Evolutionary conservation across 2,888 invertebrate genomes (phyloP), one percentile per base, ranked within the genome.

Genomic region (Lissonota sp.): DNA sequence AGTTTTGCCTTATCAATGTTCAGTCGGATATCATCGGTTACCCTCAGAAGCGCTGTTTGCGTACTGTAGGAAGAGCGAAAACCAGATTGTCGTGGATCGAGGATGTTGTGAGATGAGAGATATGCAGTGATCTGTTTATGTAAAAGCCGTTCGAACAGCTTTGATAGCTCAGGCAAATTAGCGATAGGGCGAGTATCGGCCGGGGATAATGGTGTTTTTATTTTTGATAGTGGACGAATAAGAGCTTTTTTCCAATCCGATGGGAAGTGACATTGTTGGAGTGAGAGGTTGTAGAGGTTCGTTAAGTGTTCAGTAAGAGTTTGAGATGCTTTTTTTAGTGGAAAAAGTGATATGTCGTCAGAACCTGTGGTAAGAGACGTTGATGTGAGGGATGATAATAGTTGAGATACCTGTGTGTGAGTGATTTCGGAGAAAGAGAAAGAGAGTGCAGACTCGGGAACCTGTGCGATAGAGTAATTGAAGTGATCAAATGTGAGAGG

Each of bases 141-240:
- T n/a, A n/a, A n/a, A n/a, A 75, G 14, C 26, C 66, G 57, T 39
- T 80, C 76, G 4, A 77, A 26, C 4, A 77, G 6, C 55, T 81
- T 81, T 8, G 74, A 77, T 0, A 79, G 8, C n/a, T 58, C 67
- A 8, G 51, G 26, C 4, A 74, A 12, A 37, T 74, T 26, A 3
- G 80, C 76, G 0, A 83, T 77, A 0, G 77, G 80, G 0, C 70
- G 67, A 7, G 67, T 70, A 8, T 82, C 79, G 1, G 55, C 53
- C 4, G 14, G 57, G 0, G 39, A 10, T 12, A 40, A 7, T 0
- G 72, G 79, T 0, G 44, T 5, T 26, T 49, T 49, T 0, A 57
- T 7, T 62, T 75, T 72, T 4, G 44, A 26, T 39, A 78, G 26
- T 1, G 70, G 57, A 4, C 70, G 14, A 6, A 70, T 70, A 14